Evolutionary conservation across 2,888 invertebrate genomes (phyloP), one percentile per base, ranked within the genome.

Genomic region (Tetanocera ferruginea): DNA sequence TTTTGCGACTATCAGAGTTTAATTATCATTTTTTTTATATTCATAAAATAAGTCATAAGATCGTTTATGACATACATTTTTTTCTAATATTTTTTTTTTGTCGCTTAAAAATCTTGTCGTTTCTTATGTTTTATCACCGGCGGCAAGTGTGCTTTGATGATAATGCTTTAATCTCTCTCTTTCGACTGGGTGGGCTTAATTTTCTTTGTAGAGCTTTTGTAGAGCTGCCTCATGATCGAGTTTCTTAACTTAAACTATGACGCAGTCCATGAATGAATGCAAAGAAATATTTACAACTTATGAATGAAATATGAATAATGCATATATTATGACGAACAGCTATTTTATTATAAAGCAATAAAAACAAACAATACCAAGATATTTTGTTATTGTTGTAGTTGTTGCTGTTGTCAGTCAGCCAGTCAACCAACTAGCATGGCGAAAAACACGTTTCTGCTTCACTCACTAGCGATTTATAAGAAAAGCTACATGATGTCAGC

Each of bases 231-330:
- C 11, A 23, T 28, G n/a, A 28, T 43, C 43, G 43, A 43, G 55
- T 28, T 60, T 11, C 11, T 14, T 28, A 19, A 5, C 11, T 23
- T 11, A 2, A 43, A 14, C 43, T 43, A 43, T 43, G 43, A 43
- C 23, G 57, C 57, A 60, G 25, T 60, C 25, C n/a, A 60, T 60
- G 57, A 60, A 60, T 23, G 57, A 60, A 5, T 60, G 57, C 57
- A 60, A 4, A 14, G 57, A 60, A 23, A 19, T 17, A 28, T 60
- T 60, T 28, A 28, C 57, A 60, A 23, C 3, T 60, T 60, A 19
- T 60, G 57, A 60, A 60, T 60, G 57, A 60, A 60, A 23, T 28
- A 60, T 28, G 57, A 23, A 60, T n/a, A 25, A 60, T 60, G 57
- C 57, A 25, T 25, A 60, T 2, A n/a, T 55, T 23, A 28, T 19